Conservation (phyloP, 2,113 vertebrate genomes). For the Dipodomys stephensi region DNA sequence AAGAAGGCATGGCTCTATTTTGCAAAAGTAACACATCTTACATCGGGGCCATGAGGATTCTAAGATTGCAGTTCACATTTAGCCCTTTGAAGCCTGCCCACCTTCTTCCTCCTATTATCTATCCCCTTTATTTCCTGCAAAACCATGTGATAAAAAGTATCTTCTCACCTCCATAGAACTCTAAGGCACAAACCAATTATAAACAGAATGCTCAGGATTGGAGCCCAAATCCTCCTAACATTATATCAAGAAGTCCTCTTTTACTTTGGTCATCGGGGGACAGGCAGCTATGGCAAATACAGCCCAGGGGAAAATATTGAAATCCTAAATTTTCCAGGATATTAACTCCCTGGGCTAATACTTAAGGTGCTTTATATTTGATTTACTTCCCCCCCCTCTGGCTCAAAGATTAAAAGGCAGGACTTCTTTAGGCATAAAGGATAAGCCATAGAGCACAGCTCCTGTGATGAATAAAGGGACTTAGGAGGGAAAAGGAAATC, state of each 20-base stretch:
- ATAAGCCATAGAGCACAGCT: conserved; percentile 83
- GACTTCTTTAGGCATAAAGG: conserved; percentile 78
- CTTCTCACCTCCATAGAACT: not conserved
- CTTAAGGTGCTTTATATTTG: conserved; percentile 44
- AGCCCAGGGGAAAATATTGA: not conserved
- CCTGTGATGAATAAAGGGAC: conserved; percentile 84
- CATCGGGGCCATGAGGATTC: too few relatives aligned
- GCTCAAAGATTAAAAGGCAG: conserved; percentile 76
- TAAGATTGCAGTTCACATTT: too few relatives aligned
- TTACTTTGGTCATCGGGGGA: not conserved
- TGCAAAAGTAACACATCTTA: not conserved
- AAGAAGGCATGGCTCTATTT: not conserved
- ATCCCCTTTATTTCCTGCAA: not conserved
- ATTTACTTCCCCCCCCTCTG: not conserved
- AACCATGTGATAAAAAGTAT: not conserved
- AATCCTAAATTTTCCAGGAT: conserved; percentile 45
- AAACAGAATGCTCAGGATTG: not conserved
- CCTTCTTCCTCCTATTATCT: not conserved
- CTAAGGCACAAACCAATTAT: not conserved
- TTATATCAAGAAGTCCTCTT: not conserved
- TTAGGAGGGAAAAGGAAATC: conserved; percentile 84
- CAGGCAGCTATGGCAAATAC: not conserved
- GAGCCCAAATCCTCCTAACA: not conserved
- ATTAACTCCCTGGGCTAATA: conserved; percentile 53
- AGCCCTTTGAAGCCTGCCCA: not conserved